Evolutionary conservation across 2,888 invertebrate genomes (phyloP), one percentile per base, ranked within the genome.

Genomic region (Halocaridina rubra): DNA sequence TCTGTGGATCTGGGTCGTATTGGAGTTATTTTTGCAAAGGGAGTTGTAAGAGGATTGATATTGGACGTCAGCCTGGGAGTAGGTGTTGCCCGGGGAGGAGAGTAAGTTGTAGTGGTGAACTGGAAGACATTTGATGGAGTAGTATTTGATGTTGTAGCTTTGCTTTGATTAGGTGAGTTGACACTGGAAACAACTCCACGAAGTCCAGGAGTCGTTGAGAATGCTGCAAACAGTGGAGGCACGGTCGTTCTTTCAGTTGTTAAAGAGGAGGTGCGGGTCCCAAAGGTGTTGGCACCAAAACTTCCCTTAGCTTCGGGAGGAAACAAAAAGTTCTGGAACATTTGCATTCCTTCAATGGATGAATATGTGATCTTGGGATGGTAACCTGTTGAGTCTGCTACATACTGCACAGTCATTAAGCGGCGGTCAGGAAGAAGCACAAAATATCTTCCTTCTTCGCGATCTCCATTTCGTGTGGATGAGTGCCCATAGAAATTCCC

Each of bases 401-500:
- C 53, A 30, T 77, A 77, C n/a, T 33, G 57, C 13, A 77, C 76
- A 3, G 59, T 77, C 76, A 77, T 77, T 5, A 77, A 33, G 16
- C 59, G 59, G 13, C 61, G 76, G 59, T 77, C 59, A 3, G 76
- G 76, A 4, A 77, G 76, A 5, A 77, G 32, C 3, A 77, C 33
- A 61, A 32, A 77, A 30, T 77, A 77, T 8, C 61, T n/a, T 13
- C 76, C 76, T 53, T 59, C 59, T 10, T 59, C 61, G 10, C 76
- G 30, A 10, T 29, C 59, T 61, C 76, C 76, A n/a, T 59, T 61
- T 7, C 76, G 59, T 3, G 19, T 53, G 3, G 76, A 57, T 13
- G 13, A 22, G 61, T 77, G 76, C 22, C 76, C 76, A 33, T 59
- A 77, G 76, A 61, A 59, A 61, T 77, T 77, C 10, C 76, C 76